Percentiles rank a stretch among this genome's conserved stretches.
phyloP scores from a whole-genome alignment of 2,797 vertebrate genomes.

The Clamator glandarius region DNA sequence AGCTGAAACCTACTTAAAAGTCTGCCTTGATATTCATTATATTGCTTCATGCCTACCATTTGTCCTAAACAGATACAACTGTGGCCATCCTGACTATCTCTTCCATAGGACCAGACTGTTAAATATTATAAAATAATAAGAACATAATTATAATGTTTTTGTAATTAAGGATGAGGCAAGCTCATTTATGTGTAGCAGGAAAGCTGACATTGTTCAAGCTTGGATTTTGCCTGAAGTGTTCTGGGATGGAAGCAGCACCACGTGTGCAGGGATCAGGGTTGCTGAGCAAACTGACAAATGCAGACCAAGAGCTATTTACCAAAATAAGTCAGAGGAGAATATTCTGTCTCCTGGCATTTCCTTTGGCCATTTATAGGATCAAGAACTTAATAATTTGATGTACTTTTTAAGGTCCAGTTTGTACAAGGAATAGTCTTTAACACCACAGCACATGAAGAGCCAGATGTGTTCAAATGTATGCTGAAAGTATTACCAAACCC shows the following conservation, averaged over 20 bases:
- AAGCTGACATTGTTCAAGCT: not conserved
- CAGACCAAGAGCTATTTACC: not conserved
- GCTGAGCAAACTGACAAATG: too few species aligned
- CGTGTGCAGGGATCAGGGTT: too few species aligned
- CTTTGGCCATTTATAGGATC: not conserved
- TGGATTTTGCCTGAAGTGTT: not conserved
- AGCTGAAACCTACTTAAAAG: not conserved
- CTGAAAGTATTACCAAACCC: not conserved
- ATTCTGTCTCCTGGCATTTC: not conserved
- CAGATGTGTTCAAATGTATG: not conserved
- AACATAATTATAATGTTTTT: not conserved
- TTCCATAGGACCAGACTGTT: not conserved
- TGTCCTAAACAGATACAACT: not conserved
- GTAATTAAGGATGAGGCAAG: not conserved
- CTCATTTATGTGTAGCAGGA: not conserved
- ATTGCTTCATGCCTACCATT: not conserved
- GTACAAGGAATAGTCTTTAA: not conserved
- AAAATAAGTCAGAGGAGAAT: not conserved
- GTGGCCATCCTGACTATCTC: not conserved
- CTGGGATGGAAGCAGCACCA: not conserved
- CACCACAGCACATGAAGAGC: not conserved
- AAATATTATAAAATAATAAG: not conserved
- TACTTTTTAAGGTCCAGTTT: not conserved
- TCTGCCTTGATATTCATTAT: not conserved
- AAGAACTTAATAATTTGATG: not conserved